Evolutionary conservation across 2,113 vertebrate species (phyloP), one percentile per base, ranked within the genome.

Genomic region (Alligator sinensis): DNA sequence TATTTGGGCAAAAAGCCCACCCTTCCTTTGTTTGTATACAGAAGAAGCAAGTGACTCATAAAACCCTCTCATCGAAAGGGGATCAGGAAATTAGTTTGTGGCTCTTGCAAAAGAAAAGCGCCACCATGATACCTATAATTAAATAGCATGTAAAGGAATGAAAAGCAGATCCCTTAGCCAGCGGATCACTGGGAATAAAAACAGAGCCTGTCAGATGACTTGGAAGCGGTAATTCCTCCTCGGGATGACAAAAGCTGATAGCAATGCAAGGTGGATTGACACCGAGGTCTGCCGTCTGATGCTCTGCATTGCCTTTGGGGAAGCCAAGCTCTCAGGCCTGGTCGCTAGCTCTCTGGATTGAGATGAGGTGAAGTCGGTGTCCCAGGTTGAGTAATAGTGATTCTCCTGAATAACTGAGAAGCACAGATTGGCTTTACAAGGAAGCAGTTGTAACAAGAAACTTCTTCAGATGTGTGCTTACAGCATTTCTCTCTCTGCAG

Each of bases 41-140:
- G 72, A 92, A 54, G 78, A 90, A 75, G 22, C 0, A 4, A 22
- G 82, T 80, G 89, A 64, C 3, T 90, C 47, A 2, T 0, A 2
- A 86, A 17, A 59, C 77, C 82, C 72, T 88, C 2, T 1, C 6
- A 7, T 77, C n/a, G 70, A 77, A 89, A 86, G 62, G 72, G 89
- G 86, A 95, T 90, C 89, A 68, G 91, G 94, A 89, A 89, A 60
- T 87, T 62, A n/a, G 80, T 78, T 82, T 88, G 86, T 0, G n/a
- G 92, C 86, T 93, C 94, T 95, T 97, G 94, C 81, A 91, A 93
- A 95, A 96, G 94, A 90, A 82, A 63, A 70, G 77, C 86, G 74
- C 85, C 1, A 14, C 0, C 77, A 22, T 0, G 28, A 90, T 62
- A 91, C 93, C 94, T 95, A 1, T 94, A 94, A 97, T 96, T 96